A percentile compares a stretch with the other conserved stretches of the same genome.
These are phyloP conservation scores for Babyrousa celebensis DNA, from an alignment of 2,797 vertebrate genomes.

Conservation along the genomic window DNA sequence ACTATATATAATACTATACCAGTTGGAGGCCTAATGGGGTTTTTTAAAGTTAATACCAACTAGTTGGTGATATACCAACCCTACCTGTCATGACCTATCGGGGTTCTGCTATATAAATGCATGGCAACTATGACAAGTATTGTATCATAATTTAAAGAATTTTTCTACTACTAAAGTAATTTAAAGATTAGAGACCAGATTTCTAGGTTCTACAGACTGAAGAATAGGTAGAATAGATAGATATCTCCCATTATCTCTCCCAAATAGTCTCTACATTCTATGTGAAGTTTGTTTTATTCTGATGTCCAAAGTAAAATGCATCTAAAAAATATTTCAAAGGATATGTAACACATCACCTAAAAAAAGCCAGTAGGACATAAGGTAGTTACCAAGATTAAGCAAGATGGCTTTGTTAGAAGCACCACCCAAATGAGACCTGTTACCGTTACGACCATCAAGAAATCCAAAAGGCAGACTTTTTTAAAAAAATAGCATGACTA, in stretches of 20 bases:
- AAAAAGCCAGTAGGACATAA: background rate
- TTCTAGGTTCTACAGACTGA: background rate
- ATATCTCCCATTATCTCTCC: background rate
- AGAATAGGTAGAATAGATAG: too few species aligned
- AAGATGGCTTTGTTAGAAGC: background rate
- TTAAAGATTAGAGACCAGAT: background rate
- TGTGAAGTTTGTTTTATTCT: background rate
- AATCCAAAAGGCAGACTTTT: conserved; percentile 32
- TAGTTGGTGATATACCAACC: background rate
- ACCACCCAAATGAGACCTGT: background rate
- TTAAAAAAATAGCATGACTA: conserved; percentile 49
- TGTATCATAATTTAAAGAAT: background rate
- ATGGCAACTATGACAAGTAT: background rate
- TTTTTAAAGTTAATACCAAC: background rate
- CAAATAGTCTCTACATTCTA: background rate
- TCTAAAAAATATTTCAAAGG: background rate
- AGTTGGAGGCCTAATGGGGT: background rate
- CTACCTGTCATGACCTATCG: background rate
- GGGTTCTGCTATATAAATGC: background rate
- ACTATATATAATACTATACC: background rate
- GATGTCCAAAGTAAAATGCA: background rate
- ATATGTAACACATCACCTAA: background rate
- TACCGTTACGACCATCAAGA: background rate
- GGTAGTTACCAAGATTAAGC: background rate
- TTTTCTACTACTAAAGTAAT: background rate